Percentiles rank a stretch among this genome's conserved stretches.
phyloP scores from a whole-genome alignment of 2,888 invertebrate species.

The Hydropsyche betteni region DNA sequence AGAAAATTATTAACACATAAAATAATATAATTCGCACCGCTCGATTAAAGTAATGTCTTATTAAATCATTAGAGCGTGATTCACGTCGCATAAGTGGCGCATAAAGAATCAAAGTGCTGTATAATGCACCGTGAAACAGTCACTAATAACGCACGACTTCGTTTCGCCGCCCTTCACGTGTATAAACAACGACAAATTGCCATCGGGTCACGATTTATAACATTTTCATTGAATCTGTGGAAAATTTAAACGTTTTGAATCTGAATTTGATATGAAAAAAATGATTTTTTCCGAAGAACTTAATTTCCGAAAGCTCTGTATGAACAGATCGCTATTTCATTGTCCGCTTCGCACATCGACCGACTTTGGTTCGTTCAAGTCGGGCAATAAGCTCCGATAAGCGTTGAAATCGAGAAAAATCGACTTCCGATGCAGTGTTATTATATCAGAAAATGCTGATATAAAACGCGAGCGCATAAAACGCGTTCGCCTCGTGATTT shows the following conservation, averaged over 20 bases:
- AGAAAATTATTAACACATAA: too few relatives aligned
- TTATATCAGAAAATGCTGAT: constrained; percentile 3
- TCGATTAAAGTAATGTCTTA: constrained; percentile 21
- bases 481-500: constrained; percentile 7
- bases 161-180: constrained; percentile 1
- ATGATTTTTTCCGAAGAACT: too few relatives aligned
- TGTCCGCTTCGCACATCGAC: too few relatives aligned
- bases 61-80: constrained; percentile 27
- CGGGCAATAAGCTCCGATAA: constrained; percentile 1
- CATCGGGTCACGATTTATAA: not conserved
- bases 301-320: too few relatives aligned
- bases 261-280: too few relatives aligned
- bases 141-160: constrained; percentile 19
- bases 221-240: too few relatives aligned
- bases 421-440: not conserved
- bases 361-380: not conserved
- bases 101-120: constrained; percentile 21
- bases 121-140: constrained; percentile 25
- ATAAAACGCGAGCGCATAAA: constrained; percentile 3
- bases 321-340: too few relatives aligned
- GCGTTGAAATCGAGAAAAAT: not conserved
- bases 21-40: not conserved
- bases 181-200: constrained; percentile 23
- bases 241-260: too few relatives aligned
- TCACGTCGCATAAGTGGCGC: constrained; percentile 16